These are phyloP conservation scores for Empis stercorea DNA, from an alignment of 2,888 invertebrate species.

Conservation along the genomic window DNA sequence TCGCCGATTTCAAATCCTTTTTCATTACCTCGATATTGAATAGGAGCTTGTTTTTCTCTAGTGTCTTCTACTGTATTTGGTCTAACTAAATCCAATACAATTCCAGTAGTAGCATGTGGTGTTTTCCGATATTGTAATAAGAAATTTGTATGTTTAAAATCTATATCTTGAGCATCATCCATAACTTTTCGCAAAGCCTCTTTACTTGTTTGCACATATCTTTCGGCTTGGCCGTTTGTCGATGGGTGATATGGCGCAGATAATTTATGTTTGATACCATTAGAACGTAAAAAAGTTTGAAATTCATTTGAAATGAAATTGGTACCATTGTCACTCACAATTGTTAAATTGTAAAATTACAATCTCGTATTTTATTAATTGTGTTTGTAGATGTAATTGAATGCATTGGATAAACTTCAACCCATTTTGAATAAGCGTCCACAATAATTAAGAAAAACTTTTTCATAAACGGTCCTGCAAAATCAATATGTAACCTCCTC, in stretches of 20 bases:
- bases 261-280: no score
- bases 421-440: background rate
- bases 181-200: background rate
- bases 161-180: slow-evolving; percentile 1
- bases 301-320: no score
- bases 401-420: background rate
- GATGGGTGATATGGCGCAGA: no score
- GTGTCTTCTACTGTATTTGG: background rate
- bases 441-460: background rate
- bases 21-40: background rate
- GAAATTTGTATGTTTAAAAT: slow-evolving; percentile 1
- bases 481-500: no score
- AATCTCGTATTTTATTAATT: background rate
- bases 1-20: background rate
- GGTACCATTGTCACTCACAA: no score
- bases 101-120: background rate
- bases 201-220: slow-evolving; percentile 15
- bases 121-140: slow-evolving; percentile 3
- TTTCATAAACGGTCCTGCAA: no score
- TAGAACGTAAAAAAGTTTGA: no score
- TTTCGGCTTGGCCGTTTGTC: slow-evolving; percentile 14
- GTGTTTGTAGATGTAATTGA: background rate
- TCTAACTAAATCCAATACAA: slow-evolving; percentile 3
- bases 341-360: background rate
- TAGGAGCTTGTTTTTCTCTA: background rate